Percentiles rank a stretch among this genome's conserved stretches.
These are phyloP conservation scores for Mythimna loreyi DNA, from an alignment of 2,888 invertebrate genomes.

Conservation along the genomic window DNA sequence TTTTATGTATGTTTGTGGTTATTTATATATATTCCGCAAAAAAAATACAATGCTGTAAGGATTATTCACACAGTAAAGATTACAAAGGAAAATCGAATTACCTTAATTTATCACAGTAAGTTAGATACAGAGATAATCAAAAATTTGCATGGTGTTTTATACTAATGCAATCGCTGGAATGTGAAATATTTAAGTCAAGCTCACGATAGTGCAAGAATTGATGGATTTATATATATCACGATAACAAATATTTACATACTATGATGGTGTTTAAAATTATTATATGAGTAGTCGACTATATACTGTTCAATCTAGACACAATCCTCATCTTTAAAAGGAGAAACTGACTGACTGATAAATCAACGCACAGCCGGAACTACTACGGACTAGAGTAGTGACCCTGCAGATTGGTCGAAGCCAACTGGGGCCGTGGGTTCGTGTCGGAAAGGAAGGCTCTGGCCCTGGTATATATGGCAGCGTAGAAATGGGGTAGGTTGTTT, in stretches of 20 bases:
- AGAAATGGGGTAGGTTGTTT: no score
- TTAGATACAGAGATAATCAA: not conserved
- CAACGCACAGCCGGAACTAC: no score
- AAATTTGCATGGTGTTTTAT: slow-evolving; percentile 11
- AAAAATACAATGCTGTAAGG: not conserved
- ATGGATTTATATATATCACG: slow-evolving; percentile 26
- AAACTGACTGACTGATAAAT: no score
- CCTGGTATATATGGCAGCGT: no score
- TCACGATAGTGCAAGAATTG: slow-evolving; percentile 27
- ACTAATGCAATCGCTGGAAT: slow-evolving; percentile 10
- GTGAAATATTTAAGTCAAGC: slow-evolving; percentile 21
- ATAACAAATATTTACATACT: slow-evolving; percentile 15
- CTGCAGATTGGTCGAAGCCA: no score
- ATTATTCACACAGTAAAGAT: not conserved
- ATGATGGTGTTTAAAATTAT: slow-evolving; percentile 21
- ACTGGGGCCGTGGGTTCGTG: no score
- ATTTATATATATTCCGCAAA: not conserved
- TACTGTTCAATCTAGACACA: not conserved
- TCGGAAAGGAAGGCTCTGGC: no score
- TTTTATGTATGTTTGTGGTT: not conserved
- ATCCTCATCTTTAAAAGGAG: no score
- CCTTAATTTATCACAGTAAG: not conserved
- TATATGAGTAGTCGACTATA: not conserved
- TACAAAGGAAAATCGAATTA: not conserved
- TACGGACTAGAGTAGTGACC: no score